Conservation (phyloP, 2,113 vertebrate genomes). For the Dasypus novemcinctus region DNA sequence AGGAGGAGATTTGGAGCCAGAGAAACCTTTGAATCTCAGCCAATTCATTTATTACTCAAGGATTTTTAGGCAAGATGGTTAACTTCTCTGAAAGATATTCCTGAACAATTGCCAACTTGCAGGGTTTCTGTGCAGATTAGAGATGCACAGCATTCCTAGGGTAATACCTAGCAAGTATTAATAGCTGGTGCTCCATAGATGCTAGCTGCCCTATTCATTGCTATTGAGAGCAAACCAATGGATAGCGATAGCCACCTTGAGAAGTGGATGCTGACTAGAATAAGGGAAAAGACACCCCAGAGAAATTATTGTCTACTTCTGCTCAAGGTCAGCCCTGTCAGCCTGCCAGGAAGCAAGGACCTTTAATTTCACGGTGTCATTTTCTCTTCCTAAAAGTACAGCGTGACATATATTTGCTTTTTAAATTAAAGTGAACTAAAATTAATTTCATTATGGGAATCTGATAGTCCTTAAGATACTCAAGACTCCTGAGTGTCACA, state of each 20-base stretch:
- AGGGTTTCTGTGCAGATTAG: background rate
- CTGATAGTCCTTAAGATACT: conserved; percentile 68
- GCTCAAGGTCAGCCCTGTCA: conserved; percentile 57
- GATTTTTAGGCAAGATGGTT: background rate
- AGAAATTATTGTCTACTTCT: conserved; percentile 26
- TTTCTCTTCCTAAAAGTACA: conserved; percentile 61
- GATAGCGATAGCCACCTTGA: background rate
- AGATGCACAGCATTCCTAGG: background rate
- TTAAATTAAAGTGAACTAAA: conserved; percentile 74
- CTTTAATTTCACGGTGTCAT: conserved; percentile 69
- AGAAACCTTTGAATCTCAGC: background rate
- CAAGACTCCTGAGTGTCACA: conserved; percentile 64
- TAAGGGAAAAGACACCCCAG: background rate
- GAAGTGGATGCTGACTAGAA: background rate
- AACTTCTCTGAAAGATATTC: background rate
- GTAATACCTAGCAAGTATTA: too few species aligned
- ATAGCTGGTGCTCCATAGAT: background rate
- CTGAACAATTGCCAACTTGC: background rate
- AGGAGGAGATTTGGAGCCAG: background rate
- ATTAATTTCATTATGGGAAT: conserved; percentile 76
- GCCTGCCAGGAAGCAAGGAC: conserved; percentile 49
- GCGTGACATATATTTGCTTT: conserved; percentile 73
- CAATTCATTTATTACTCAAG: background rate
- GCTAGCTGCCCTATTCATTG: background rate
- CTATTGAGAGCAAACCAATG: background rate